A percentile compares a stretch with the other conserved stretches of the same genome.
phyloP scores from a whole-genome alignment of 2,113 vertebrate genomes.

The Sclerurus mexicanus region DNA sequence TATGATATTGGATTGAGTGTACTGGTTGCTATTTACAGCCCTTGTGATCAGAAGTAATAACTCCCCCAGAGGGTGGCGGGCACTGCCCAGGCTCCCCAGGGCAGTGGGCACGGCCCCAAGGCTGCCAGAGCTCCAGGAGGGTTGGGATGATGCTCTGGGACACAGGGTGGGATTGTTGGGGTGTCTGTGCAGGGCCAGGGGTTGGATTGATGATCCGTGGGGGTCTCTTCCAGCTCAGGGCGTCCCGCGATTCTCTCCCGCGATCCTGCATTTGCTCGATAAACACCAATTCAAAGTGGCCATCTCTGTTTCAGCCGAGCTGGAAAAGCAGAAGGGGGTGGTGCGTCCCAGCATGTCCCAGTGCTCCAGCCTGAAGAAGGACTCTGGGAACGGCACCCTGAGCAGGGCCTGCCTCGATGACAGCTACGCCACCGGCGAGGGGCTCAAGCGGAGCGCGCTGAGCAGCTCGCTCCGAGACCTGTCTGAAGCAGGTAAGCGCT shows the following conservation, averaged over 20 bases:
- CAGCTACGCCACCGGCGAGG: constrained; percentile 91
- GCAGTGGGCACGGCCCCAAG: neutral
- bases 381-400: constrained; percentile 85
- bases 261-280: neutral
- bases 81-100: neutral
- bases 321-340: constrained; percentile 96
- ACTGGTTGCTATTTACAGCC: neutral
- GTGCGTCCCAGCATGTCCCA: constrained; percentile 92
- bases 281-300: fast-evolving
- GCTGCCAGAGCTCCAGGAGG: neutral
- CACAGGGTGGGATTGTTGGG: neutral
- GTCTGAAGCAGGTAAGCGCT: constrained; percentile 90
- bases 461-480: constrained; percentile 96
- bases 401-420: constrained; percentile 91
- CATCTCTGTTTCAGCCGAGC: constrained; percentile 81
- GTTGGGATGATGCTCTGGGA: neutral
- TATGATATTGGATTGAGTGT: neutral
- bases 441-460: constrained; percentile 92
- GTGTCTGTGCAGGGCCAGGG: neutral
- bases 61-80: neutral
- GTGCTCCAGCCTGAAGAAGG: constrained; percentile 89
- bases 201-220: neutral
- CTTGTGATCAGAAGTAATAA: neutral
- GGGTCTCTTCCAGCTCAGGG: neutral
- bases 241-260: neutral